Evolutionary conservation across 2,797 vertebrate species (phyloP).

Genomic region (Acanthopagrus latus): DNA sequence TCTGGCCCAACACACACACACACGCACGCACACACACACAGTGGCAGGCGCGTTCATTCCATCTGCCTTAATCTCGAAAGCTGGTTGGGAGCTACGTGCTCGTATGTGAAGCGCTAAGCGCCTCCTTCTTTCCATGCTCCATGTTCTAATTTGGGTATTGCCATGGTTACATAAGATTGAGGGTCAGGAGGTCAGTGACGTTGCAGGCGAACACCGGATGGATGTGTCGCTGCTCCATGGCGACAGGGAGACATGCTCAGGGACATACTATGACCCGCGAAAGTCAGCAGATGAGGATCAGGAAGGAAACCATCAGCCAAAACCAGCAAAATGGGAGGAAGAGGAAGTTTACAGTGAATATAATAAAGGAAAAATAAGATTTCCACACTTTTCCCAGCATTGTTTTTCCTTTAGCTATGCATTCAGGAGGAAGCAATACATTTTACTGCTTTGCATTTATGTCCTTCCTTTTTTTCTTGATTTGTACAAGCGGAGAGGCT

Average conservation of each 20-base stretch:
- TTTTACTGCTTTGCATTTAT: conserved; percentile 10
- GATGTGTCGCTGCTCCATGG: conserved; percentile 58
- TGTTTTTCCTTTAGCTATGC: conserved; percentile 45
- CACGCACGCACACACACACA: neutral
- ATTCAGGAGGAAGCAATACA: conserved; percentile 33
- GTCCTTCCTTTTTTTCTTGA: neutral
- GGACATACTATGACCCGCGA: conserved; percentile 54
- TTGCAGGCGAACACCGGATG: conserved; percentile 63
- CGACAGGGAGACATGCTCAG: conserved; percentile 20
- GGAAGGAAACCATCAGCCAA: conserved; percentile 63
- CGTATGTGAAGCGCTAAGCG: conserved; percentile 65
- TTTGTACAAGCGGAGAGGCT: conserved; percentile 17
- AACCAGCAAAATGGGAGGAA: conserved; percentile 64
- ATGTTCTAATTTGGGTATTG: conserved; percentile 83
- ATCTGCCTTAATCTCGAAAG: conserved; percentile 77
- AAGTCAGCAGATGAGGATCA: conserved; percentile 57
- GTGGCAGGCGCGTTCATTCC: conserved; percentile 27
- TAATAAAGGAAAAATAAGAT: conserved; percentile 48
- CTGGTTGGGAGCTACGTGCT: conserved; percentile 57
- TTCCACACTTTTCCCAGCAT: conserved; percentile 54
- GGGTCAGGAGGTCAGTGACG: conserved; percentile 83
- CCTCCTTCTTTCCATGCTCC: conserved; percentile 73
- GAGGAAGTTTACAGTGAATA: conserved; percentile 72
- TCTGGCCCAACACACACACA: neutral
- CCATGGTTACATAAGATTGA: conserved; percentile 83